These are phyloP conservation scores for Erpetoichthys calabaricus DNA, from an alignment of 2,797 vertebrate species.

Conservation along the genomic window DNA sequence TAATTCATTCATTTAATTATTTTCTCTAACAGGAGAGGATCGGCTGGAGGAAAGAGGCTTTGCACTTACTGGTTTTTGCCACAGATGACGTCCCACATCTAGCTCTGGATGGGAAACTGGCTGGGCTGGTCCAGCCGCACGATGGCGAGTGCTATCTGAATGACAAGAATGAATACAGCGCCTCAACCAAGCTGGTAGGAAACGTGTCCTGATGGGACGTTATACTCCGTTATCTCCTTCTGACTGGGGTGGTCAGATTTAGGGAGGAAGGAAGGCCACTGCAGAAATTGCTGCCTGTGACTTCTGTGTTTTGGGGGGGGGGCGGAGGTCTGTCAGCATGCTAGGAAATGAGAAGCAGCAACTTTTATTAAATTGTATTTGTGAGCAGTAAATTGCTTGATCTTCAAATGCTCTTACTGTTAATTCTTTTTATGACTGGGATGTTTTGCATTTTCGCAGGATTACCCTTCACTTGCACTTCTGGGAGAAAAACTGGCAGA, in stretches of 20 bases:
- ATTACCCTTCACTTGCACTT: conserved; percentile 88
- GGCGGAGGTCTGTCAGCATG: too few relatives aligned
- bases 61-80: conserved; percentile 85
- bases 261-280: rapidly evolving
- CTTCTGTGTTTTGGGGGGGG: too few relatives aligned
- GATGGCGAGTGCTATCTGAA: conserved; percentile 86
- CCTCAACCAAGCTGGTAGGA: conserved; percentile 76
- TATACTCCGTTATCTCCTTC: rapidly evolving
- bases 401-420: too few relatives aligned
- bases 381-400: too few relatives aligned
- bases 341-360: too few relatives aligned
- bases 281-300: too few relatives aligned
- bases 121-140: conserved; percentile 81
- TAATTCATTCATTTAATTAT: background rate
- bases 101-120: conserved; percentile 83
- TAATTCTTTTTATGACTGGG: too few relatives aligned
- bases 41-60: conserved; percentile 88
- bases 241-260: background rate
- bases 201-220: too few relatives aligned
- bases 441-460: conserved; percentile 37
- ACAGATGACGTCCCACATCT: conserved; percentile 89
- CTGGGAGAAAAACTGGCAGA: conserved; percentile 90
- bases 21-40: conserved; percentile 62
- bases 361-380: too few relatives aligned
- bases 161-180: conserved; percentile 72